Evolutionary conservation across 2,797 vertebrate species (phyloP), one percentile per base, ranked within the genome.

Genomic region (Danionella dracula): DNA sequence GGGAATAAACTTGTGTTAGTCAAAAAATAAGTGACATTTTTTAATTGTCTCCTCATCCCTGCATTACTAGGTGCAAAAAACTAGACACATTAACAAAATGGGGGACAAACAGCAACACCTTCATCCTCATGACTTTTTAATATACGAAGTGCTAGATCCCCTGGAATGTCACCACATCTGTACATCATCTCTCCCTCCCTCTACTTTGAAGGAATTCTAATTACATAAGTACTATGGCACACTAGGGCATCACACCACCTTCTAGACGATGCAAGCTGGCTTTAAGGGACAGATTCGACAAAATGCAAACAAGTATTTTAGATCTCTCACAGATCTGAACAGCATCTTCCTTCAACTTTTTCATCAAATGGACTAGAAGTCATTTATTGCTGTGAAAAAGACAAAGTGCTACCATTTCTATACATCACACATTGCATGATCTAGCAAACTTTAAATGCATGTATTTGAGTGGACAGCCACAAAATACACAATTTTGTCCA

Each of bases 401-500:
- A 72, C 70, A 62, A 72, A 72, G 70, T 72, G 70, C 70, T 72
- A 72, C 70, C 45, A 27, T 68, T 67, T 61, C 57, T 68, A 42
- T 29, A 67, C 44, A 51, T 49, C 56, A 54, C 41, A 72, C 50
- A 61, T 67, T 50, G 64, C 64, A 66, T 66, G 63, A 66, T 66
- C 57, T 40, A 48, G 40, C 63, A 56, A 46, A 55, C 41, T 40
- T 31, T 41, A 49, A 21, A 57, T 20, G 42, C 23, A 17, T 27
- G 23, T 49, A 38, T 31, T 49, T 32, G 21, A 32, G 34, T 50
- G 61, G 40, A 56, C 13, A 17, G 23, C 56, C 7, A 54, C 55
- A 48, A 48, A 55, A 60, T 41, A 37, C 29, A 34, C n/a, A 12
- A 1, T 29, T 44, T 44, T 65, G 35, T 41, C 54, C 17, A n/a